Percentiles rank a stretch among this genome's conserved stretches.
phyloP scores from a whole-genome alignment of 2,113 vertebrate genomes.

The Rhagologus leucostigma region DNA sequence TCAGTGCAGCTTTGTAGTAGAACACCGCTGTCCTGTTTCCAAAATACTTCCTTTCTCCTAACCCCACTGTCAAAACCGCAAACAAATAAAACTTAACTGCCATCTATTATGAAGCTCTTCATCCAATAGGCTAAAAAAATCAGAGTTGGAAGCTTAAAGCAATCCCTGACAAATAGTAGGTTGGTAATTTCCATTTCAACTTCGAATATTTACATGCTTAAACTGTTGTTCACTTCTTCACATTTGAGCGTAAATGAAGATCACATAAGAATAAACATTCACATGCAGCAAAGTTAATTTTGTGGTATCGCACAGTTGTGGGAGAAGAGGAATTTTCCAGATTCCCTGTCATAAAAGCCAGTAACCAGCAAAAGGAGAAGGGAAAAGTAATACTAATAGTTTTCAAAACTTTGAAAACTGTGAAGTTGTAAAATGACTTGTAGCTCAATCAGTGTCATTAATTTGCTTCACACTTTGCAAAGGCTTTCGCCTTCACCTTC shows the following conservation, averaged over 20 bases:
- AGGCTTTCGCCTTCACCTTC: background rate
- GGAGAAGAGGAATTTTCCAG: background rate
- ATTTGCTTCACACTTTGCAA: conserved; percentile 17
- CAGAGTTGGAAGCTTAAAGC: background rate
- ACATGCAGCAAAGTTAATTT: background rate
- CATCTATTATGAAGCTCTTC: background rate
- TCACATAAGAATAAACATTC: background rate
- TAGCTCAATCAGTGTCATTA: conserved; percentile 18
- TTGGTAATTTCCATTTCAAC: background rate
- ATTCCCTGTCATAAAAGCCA: background rate
- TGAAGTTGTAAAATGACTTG: conserved; percentile 3
- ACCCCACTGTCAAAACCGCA: background rate
- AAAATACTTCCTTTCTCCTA: background rate
- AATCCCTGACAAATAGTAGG: background rate
- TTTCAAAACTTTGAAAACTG: background rate
- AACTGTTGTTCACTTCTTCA: background rate
- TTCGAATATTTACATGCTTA: background rate
- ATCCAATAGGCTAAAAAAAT: background rate
- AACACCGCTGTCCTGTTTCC: background rate
- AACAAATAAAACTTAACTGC: background rate
- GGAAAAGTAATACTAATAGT: background rate
- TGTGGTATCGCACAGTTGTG: background rate
- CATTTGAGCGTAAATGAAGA: background rate
- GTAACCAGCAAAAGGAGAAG: background rate
- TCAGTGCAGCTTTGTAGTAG: background rate